Conservation (phyloP, 2,888 invertebrate species). For the Omphaloscelis lunosa region DNA sequence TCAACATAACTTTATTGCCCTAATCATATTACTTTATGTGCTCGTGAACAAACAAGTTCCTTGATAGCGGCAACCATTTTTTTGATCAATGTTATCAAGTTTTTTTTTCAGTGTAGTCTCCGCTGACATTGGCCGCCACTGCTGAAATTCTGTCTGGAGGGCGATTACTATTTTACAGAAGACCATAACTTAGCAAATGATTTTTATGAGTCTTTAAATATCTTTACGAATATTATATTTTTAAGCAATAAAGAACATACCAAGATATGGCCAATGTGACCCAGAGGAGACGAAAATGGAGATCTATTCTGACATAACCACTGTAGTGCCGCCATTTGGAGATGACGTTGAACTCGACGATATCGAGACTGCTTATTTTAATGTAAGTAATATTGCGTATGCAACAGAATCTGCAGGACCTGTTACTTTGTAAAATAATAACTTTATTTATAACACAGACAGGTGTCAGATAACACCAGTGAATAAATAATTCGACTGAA, state of each 20-base stretch:
- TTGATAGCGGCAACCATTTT: too few relatives aligned
- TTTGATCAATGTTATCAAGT: too few relatives aligned
- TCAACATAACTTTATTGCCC: too few relatives aligned
- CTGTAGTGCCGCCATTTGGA: neutral
- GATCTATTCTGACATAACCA: conserved; percentile 29
- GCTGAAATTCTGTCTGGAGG: neutral
- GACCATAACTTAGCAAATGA: neutral
- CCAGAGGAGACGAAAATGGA: conserved; percentile 35
- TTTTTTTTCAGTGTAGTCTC: too few relatives aligned
- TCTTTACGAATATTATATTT: neutral
- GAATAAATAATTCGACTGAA: neutral
- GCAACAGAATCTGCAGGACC: too few relatives aligned
- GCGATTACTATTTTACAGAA: neutral
- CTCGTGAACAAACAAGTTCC: too few relatives aligned
- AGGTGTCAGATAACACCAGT: neutral
- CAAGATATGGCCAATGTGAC: conserved; percentile 49
- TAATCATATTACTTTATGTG: too few relatives aligned
- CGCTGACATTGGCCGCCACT: too few relatives aligned
- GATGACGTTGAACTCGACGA: neutral
- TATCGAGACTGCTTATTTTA: conserved; percentile 5
- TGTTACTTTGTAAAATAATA: too few relatives aligned
- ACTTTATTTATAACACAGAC: too few relatives aligned
- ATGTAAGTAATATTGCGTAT: conserved; percentile 27
- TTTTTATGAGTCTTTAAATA: neutral
- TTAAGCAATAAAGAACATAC: conserved; percentile 32